phyloP scores from a whole-genome alignment of 2,113 vertebrate species.

The Leptobrachium ailaonicum region DNA sequence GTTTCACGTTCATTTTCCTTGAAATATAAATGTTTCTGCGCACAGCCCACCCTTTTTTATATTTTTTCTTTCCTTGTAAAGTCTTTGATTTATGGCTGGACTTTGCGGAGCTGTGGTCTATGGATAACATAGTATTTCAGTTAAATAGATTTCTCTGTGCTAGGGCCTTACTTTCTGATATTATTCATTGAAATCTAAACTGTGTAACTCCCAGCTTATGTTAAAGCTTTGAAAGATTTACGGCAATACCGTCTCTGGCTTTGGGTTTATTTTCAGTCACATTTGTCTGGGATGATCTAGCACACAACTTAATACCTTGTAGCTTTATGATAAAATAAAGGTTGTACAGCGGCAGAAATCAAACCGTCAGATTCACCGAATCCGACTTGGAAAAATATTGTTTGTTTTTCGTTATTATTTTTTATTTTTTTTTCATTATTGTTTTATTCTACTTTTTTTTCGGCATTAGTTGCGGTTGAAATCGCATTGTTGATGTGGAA shows the following conservation, averaged over 20 bases:
- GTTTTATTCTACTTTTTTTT: no score
- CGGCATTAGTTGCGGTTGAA: no score
- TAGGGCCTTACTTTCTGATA: not conserved
- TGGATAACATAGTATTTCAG: not conserved
- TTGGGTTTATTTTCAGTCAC: not conserved
- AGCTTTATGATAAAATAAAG: not conserved
- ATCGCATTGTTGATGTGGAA: no score
- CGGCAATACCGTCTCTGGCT: not conserved
- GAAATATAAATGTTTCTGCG: no score
- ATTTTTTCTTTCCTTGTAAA: not conserved
- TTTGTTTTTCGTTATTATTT: not conserved
- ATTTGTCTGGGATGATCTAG: not conserved
- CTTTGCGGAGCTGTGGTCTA: not conserved
- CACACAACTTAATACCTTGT: not conserved
- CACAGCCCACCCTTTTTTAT: no score
- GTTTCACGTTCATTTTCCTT: no score
- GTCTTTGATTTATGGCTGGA: not conserved
- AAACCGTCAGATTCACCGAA: not conserved
- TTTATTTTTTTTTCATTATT: not conserved
- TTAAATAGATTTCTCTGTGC: not conserved
- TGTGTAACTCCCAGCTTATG: not conserved
- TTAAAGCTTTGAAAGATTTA: not conserved
- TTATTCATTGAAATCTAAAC: constrained; percentile 1
- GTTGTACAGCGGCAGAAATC: not conserved
- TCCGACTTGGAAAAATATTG: not conserved